Base-by-base conservation (phyloP, 2,888 invertebrate species). In the Hyposoter didymator region DNA sequence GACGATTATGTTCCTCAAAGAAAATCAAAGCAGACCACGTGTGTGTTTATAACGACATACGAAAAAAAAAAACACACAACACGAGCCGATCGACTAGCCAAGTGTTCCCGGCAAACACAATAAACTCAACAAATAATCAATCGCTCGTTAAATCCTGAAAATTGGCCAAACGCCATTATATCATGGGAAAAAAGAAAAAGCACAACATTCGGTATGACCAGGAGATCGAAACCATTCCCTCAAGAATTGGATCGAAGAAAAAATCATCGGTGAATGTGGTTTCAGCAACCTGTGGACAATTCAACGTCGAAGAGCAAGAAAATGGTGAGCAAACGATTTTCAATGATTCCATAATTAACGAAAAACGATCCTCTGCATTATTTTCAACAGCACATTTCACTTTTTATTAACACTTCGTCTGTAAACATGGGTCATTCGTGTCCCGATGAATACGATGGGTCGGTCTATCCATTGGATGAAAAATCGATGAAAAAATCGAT, bases 261-360 rank as follows among this genome's bases (percentile, higher is more conserved):
- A 72, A 72, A 22, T 0, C 0, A 39, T 28, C 28, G 1, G 74
- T 74, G 49, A n/a, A 32, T 32, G 19, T 19, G 17, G 45, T 52
- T 17, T 19, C 45, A n/a, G 62, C 12, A 64, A n/a, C 22, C 39
- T 43, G 47, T 28, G 72, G 39, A 72, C 59, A 10, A 55, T 28
- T 39, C 0, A 66, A 72, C 19, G 35, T 28, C 32, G 55, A 12
- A 35, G 70, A 32, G 19, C 72, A 76, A 32, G 55, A 49, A 32
- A 82, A 82, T 22, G 75, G 85, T 85, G 22, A 66, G 85, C 45
- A 59, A 59, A 76, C 28, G 12, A 45, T 17, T 19, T 10, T 62
- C 3, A 52, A n/a, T 6, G 0, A 32, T 79, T 19, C 12, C 10
- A 5, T 35, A 10, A 43, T 64, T 10, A 43, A 49, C 32, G 5